Evolutionary conservation across 2,113 vertebrate genomes (phyloP), one percentile per base, ranked within the genome.

Genomic region (Alethe castanea): DNA sequence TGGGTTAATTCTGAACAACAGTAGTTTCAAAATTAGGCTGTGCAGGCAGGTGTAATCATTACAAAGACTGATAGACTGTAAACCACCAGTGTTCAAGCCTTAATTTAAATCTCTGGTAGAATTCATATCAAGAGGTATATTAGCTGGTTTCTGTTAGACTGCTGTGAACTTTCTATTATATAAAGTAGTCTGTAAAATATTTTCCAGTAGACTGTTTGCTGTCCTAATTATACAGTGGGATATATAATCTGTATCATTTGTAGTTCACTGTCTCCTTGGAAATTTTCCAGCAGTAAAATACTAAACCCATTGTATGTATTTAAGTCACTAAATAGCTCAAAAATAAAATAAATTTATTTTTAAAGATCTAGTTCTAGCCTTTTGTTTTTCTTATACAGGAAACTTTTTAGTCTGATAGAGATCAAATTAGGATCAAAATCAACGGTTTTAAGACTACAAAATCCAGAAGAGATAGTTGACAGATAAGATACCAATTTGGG

Each of bases 211-310:
- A 79, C 74, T 80, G 54, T 92, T 96, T 94, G 91, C 78, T 96
- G 66, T 69, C 95, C 94, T 97, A 97, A 96, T 94, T 96, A 95
- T 79, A 93, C 12, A 82, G 38, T 26, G 24, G 82, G 47, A 88
- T 96, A 85, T 80, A 86, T 72, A 88, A 90, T 90, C 82, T 81
- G n/a, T 60, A 92, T 81, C 14, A 89, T 84, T 93, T 28, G 15
- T 40, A 85, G 83, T 35, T 94, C 70, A 62, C 91, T 90, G 80
- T 94, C 60, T 76, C 92, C 61, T 87, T 59, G 71, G 92, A 79
- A 92, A 70, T 90, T 96, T 97, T 94, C 94, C 93, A 96, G 80
- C 78, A 92, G 73, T 88, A 95, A 96, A 93, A 97, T 67, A 96
- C 85, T 48, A 93, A 81, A 91, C 9, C 42, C 3, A 1, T 57